Base-by-base conservation (phyloP, 2,113 vertebrate genomes). In the Lagopus leucura region DNA sequence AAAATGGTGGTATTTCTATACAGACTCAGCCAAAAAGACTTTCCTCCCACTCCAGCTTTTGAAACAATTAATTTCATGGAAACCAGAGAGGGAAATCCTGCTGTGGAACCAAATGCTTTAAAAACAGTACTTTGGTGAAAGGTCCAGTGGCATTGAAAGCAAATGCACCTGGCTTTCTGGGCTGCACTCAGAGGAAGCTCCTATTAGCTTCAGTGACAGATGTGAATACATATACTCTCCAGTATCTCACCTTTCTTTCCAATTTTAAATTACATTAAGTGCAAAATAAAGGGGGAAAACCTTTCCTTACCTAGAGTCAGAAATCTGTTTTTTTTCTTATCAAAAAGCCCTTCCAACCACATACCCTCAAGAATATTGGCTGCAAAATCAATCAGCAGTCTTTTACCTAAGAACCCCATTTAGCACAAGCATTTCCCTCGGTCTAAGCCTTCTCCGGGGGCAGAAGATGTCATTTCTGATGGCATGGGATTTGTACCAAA, bases 31-130 rank as follows among this genome's bases (percentile, higher is more conserved):
- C 86, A 91, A 85, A 55, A 89, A 77, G 89, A 77, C 45, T 91
- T 95, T 89, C 96, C 92, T 89, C 94, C 94, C 64, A 77, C 45
- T 95, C 84, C 95, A 93, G 91, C 64, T 88, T 93, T 87, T 91
- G 72, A 92, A 90, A 92, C 85, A 92, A 95, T 95, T 86, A 82
- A 94, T 96, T 89, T 82, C 58, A 76, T 88, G 79, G 64, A 94
- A 96, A 86, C 87, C 82, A 74, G 87, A 94, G 78, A 1, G 43
- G 94, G 85, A 92, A 92, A 91, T 95, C 91, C 78, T 93, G 85
- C 94, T 94, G 94, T 30, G 94, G 60, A 94, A 52, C 87, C 82
- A 91, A 93, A 94, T 95, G 92, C 82, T 94, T 91, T 82, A 70
- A 78, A 84, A 87, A 27, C 79, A 78, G 40, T 30, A 9, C 75